Base-by-base conservation (phyloP, 2,888 invertebrate species). In the Hypomecis punctinalis region DNA sequence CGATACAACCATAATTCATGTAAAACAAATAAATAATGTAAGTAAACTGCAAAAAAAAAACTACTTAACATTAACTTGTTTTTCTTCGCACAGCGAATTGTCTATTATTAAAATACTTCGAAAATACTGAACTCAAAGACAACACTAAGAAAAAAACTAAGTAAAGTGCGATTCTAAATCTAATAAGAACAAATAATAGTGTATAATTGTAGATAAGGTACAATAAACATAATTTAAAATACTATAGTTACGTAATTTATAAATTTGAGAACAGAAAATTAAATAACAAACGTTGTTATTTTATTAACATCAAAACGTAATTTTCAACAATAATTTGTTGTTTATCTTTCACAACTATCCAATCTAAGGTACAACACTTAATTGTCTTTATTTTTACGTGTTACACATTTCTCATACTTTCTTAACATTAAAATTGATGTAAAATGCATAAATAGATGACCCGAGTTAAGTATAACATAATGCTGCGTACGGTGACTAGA, bases 401-500 rank as follows among this genome's bases (percentile, higher is more conserved):
- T 77, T 81, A 79, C 69, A 73, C 73, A 74, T 66, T 73, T 73
- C 63, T 68, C 55, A 67, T 76, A 76, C 59, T 58, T 74, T 69
- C 67, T 71, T 69, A 63, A 61, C 73, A 75, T 67, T 63, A 66
- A 23, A 62, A 54, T 62, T 61, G 61, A 66, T 63, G 66, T 71
- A 68, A 72, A 74, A 68, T 68, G 72, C 72, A 76, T 66, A 61
- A 66, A 69, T 67, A 66, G 49, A 63, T 67, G 65, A 66, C 63
- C 56, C 23, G 47, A 52, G 33, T 59, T 48, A 40, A 35, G 10
- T 42, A 65, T 53, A 57, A 39, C 55, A 67, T 76, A 86, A 89
- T 88, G 87, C 85, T 85, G 88, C 79, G 82, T 84, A 87, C 80
- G 82, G 85, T 90, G 91, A 91, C 91, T 91, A 91, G 91, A 91